Percentiles rank a stretch among this genome's conserved stretches.
phyloP scores from a whole-genome alignment of 2,113 vertebrate species.

The Macroglossus sobrinus region DNA sequence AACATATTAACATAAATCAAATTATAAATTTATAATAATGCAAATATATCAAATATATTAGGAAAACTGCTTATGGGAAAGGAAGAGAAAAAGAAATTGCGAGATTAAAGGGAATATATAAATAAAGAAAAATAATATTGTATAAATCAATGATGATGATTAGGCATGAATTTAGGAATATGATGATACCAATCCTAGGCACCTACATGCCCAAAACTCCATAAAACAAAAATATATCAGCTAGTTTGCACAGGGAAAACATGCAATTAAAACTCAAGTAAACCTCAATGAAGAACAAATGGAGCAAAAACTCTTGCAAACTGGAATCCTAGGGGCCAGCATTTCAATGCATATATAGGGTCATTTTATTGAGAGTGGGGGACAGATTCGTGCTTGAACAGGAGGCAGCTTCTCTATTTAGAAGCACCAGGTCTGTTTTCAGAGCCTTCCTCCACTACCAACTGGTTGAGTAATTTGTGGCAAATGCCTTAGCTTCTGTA shows the following conservation, averaged over 20 bases:
- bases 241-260: not conserved
- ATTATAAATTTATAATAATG: not conserved
- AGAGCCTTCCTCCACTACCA: not conserved
- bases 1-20: not conserved
- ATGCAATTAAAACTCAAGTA: not conserved
- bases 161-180: not conserved
- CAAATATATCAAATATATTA: not conserved
- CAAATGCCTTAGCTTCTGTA: not conserved
- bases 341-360: not conserved
- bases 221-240: not conserved
- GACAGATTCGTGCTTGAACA: not conserved
- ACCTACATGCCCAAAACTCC: not conserved
- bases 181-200: not conserved
- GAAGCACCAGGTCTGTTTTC: not conserved
- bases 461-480: not conserved
- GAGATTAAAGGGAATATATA: not conserved
- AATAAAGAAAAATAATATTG: not conserved
- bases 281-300: not conserved
- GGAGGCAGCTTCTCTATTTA: not conserved
- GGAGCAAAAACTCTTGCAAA: not conserved
- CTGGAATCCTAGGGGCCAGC: not conserved
- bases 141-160: not conserved
- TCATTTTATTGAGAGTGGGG: not conserved
- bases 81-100: not conserved
- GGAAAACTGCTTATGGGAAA: not conserved